Evolutionary conservation across 2,797 vertebrate species (phyloP).

Genomic region (Chaetodon trifasciatus): DNA sequence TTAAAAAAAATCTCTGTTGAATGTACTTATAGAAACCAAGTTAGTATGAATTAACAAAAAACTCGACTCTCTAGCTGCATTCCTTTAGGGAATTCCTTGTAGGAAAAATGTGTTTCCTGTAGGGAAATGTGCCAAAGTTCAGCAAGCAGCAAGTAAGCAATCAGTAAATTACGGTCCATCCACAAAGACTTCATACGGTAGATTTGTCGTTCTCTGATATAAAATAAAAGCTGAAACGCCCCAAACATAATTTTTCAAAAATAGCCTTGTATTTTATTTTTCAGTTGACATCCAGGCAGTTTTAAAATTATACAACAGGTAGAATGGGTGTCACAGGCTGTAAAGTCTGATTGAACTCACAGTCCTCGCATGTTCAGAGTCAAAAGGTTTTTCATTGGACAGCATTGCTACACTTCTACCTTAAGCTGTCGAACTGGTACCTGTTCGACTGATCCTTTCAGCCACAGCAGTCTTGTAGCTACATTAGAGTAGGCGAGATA

Average conservation of each 20-base stretch:
- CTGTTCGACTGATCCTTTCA: slow-evolving; percentile 9
- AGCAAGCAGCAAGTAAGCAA: slow-evolving; percentile 40
- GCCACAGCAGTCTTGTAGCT: slow-evolving; percentile 52
- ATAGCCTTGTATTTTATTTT: slow-evolving; percentile 31
- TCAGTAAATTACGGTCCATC: slow-evolving; percentile 24
- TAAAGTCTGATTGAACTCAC: slow-evolving; percentile 52
- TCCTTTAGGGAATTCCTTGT: too few species aligned
- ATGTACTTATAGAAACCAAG: neutral
- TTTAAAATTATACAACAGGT: slow-evolving; percentile 52
- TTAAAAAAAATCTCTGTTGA: neutral
- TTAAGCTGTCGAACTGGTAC: slow-evolving; percentile 10
- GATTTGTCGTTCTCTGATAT: slow-evolving; percentile 10
- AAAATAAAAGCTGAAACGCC: slow-evolving; percentile 41
- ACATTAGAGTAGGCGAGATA: slow-evolving; percentile 38
- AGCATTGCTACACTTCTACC: slow-evolving; percentile 57
- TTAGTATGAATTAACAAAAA: slow-evolving; percentile 10
- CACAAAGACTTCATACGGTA: slow-evolving; percentile 14
- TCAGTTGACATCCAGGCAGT: slow-evolving; percentile 44
- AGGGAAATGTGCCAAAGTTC: neutral
- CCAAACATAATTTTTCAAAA: slow-evolving; percentile 30
- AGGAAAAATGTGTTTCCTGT: too few species aligned
- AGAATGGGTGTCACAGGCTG: slow-evolving; percentile 36
- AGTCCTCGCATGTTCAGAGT: slow-evolving; percentile 46
- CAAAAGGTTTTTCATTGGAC: slow-evolving; percentile 40
- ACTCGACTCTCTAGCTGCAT: neutral